Percentiles rank a stretch among this genome's conserved stretches.
Evolutionary conservation across 1,140 invertebrate genomes (phyloP).

Genomic region (Pollicipes pollicipes): DNA sequence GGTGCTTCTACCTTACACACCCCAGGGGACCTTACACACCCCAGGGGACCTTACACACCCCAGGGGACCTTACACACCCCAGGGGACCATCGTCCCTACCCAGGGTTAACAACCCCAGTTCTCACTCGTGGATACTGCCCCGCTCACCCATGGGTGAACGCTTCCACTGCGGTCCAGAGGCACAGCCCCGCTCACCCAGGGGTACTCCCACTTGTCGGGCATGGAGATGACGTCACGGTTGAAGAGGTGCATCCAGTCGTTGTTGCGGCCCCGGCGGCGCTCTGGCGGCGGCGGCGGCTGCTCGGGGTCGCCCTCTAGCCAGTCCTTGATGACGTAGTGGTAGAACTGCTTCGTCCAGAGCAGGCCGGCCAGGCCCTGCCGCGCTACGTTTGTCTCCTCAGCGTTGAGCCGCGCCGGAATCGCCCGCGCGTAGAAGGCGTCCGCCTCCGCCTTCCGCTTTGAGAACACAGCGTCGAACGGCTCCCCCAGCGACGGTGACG

Average conservation of each 20-base stretch:
- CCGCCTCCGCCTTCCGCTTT: conserved; percentile 23
- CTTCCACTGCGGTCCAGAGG: no score
- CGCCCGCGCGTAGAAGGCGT: conserved; percentile 26
- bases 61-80: no score
- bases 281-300: conserved; percentile 21
- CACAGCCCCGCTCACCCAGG: conserved; percentile 26
- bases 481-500: conserved; percentile 10
- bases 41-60: background rate
- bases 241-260: conserved; percentile 27
- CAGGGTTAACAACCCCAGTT: no score
- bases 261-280: conserved; percentile 21
- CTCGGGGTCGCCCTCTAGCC: conserved; percentile 23
- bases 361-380: conserved; percentile 28
- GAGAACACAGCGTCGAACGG: conserved; percentile 24
- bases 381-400: conserved; percentile 19
- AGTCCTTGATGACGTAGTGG: conserved; percentile 27
- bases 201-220: conserved; percentile 34
- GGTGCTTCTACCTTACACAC: no score
- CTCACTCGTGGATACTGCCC: no score
- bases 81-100: no score
- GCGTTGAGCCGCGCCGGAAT: conserved; percentile 8
- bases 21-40: background rate
- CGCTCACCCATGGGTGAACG: no score
- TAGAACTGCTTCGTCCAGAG: conserved; percentile 33
- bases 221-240: conserved; percentile 29